Conservation (phyloP, 2,797 vertebrate species). For the Sebastes baramenuke region DNA sequence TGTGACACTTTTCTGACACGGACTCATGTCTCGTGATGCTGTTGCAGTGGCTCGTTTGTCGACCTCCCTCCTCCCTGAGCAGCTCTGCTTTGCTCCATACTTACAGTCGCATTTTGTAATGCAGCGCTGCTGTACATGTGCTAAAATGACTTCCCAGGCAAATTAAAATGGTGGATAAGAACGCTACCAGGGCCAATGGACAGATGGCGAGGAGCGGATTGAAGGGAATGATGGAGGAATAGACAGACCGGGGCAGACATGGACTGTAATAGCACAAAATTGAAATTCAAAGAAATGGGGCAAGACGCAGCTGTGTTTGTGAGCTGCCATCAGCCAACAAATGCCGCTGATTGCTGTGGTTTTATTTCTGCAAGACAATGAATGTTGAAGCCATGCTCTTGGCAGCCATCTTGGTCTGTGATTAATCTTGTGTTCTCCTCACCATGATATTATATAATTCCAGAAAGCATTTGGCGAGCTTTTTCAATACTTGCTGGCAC, state of each 20-base stretch:
- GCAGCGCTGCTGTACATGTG: slow-evolving; percentile 25
- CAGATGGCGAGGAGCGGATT: slow-evolving; percentile 62
- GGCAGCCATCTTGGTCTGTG: slow-evolving; percentile 60
- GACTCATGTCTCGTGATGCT: slow-evolving; percentile 46
- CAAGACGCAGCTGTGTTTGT: slow-evolving; percentile 62
- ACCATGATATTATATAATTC: slow-evolving; percentile 43
- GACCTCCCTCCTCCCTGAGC: slow-evolving; percentile 1
- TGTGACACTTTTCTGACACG: slow-evolving; percentile 20
- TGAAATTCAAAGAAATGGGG: slow-evolving; percentile 49
- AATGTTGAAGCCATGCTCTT: slow-evolving; percentile 40
- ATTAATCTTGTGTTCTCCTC: slow-evolving; percentile 63
- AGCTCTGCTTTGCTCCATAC: slow-evolving; percentile 6
- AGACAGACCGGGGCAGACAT: slow-evolving; percentile 34
- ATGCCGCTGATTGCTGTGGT: slow-evolving; percentile 62
- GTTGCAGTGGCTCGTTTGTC: slow-evolving; percentile 27
- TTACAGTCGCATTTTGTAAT: slow-evolving; percentile 23
- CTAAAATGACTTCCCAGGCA: slow-evolving; percentile 52
- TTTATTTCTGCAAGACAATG: slow-evolving; percentile 61
- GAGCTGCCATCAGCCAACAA: slow-evolving; percentile 60
- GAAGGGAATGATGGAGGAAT: slow-evolving; percentile 46
- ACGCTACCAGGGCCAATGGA: slow-evolving; percentile 40
- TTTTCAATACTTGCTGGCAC: slow-evolving; percentile 41
- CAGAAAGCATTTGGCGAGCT: slow-evolving; percentile 36
- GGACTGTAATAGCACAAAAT: slow-evolving; percentile 35
- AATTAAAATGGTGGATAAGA: slow-evolving; percentile 66